Evolutionary conservation across 2,113 vertebrate genomes (phyloP).

Genomic region (Ceuthmochares aereus): DNA sequence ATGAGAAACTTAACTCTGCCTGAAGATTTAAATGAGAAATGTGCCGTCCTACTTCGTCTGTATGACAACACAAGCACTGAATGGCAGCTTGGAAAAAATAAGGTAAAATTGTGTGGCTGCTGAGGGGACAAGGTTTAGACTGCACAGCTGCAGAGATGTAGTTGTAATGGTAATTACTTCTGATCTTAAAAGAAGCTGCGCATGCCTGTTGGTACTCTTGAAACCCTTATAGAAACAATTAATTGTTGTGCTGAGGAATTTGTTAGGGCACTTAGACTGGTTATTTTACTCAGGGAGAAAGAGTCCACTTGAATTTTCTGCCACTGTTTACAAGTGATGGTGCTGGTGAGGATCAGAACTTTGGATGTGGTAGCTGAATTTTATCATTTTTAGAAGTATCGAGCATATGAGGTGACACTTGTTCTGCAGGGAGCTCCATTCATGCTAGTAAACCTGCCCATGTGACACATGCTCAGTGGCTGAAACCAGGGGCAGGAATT

Average conservation of each 20-base stretch:
- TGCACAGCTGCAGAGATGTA: neutral
- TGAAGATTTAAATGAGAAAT: constrained; percentile 84
- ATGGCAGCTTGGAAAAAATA: constrained; percentile 96
- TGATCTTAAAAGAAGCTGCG: neutral
- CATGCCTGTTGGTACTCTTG: neutral
- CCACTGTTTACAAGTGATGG: neutral
- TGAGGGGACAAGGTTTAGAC: neutral
- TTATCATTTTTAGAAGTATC: neutral
- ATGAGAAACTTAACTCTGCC: constrained; percentile 78
- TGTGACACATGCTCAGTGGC: neutral
- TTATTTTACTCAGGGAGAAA: neutral
- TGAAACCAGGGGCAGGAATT: neutral
- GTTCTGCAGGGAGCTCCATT: neutral
- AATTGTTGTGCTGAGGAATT: neutral
- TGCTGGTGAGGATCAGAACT: neutral
- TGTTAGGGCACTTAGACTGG: neutral
- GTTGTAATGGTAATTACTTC: neutral
- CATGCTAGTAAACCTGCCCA: neutral
- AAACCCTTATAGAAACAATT: neutral
- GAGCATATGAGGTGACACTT: neutral
- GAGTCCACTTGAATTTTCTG: neutral
- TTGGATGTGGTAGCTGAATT: neutral
- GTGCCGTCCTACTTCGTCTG: constrained; percentile 82
- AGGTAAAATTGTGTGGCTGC: constrained; percentile 76
- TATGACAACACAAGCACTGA: constrained; percentile 84